Evolutionary conservation across 2,888 invertebrate genomes (phyloP).

Genomic region (Phalangium opilio): DNA sequence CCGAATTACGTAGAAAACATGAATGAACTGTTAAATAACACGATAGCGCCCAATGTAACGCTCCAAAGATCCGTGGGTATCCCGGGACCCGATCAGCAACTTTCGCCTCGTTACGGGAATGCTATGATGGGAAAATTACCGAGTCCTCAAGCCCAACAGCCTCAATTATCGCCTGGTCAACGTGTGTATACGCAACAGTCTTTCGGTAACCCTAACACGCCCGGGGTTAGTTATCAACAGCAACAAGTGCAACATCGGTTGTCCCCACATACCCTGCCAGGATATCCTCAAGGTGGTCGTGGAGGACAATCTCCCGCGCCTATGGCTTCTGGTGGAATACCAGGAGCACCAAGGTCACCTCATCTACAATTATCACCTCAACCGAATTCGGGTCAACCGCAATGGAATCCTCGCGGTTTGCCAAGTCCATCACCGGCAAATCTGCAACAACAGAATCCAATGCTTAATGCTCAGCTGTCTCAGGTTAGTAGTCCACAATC

Average conservation of each 20-base stretch:
- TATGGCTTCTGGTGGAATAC: slow-evolving; percentile 2
- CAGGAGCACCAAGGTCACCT: slow-evolving; percentile 10
- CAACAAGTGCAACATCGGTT: slow-evolving; percentile 19
- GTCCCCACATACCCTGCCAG: slow-evolving; percentile 21
- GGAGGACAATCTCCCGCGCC: slow-evolving; percentile 11
- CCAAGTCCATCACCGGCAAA: slow-evolving; percentile 11
- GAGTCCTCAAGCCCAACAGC: neutral
- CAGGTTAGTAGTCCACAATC: slow-evolving; percentile 35
- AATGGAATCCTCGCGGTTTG: slow-evolving; percentile 9
- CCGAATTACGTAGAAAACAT: slow-evolving; percentile 43
- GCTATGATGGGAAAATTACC: slow-evolving; percentile 3
- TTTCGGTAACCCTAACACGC: slow-evolving; percentile 14
- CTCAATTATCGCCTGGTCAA: slow-evolving; percentile 16
- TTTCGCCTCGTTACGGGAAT: slow-evolving; percentile 43
- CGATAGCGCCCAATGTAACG: slow-evolving; percentile 77
- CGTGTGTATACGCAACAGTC: slow-evolving; percentile 12
- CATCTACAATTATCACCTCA: slow-evolving; percentile 14
- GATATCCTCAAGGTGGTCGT: slow-evolving; percentile 14
- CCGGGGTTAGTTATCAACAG: slow-evolving; percentile 6
- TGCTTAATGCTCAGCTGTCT: slow-evolving; percentile 70
- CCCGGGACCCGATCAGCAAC: slow-evolving; percentile 41
- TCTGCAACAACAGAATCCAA: slow-evolving; percentile 51
- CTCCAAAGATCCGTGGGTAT: slow-evolving; percentile 41
- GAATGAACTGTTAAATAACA: slow-evolving; percentile 65
- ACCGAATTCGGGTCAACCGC: slow-evolving; percentile 6